Evolutionary conservation across 1,140 invertebrate species (phyloP), one percentile per base, ranked within the genome.

Genomic region (Cherax destructor): DNA sequence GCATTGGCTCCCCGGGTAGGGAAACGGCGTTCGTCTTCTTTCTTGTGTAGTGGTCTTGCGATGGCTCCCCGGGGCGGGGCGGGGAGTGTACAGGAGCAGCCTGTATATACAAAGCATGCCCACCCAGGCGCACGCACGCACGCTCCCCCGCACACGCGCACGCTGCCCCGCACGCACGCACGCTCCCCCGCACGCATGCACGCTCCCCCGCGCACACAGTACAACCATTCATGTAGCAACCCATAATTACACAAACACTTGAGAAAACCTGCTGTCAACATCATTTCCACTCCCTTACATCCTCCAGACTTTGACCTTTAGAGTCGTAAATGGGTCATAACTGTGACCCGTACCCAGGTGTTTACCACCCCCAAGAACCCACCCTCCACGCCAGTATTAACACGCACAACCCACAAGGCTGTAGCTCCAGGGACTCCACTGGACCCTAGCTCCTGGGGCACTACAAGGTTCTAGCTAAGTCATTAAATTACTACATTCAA

Each of bases 241-340:
- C 5, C 7, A 30, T 74, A 74, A 74, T 74, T 74, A 74, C 69
- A 74, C 69, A 74, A 74, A 74, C 69, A 74, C 69, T 74, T 74
- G 69, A 74, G 16, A 7, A 5, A 21, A 74, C 69, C 69, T 74
- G 69, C 24, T 30, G 69, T 74, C 69, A 74, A 74, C 69, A 74
- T 74, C 21, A 1, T 30, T 21, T 30, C 11, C n/a, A 74, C n/a
- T 30, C 5, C 24, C 6, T 74, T 74, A 30, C 16, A 21, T 30
- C 69, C 69, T 30, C n/a, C n/a, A 30, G 24, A 74, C n/a, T 7
- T 74, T 74, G 69, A 30, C 69, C 4, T 74, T 74, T 21, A 5
- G 69, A 30, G 69, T 30, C 24, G 69, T 10, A n/a, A n/a, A n/a
- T 0, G 69, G 2, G 30, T 41, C 30, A 41, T 41, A 41, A 1